Evolutionary conservation across 1,140 invertebrate species (phyloP), one percentile per base, ranked within the genome.

Genomic region (Apis laboriosa): DNA sequence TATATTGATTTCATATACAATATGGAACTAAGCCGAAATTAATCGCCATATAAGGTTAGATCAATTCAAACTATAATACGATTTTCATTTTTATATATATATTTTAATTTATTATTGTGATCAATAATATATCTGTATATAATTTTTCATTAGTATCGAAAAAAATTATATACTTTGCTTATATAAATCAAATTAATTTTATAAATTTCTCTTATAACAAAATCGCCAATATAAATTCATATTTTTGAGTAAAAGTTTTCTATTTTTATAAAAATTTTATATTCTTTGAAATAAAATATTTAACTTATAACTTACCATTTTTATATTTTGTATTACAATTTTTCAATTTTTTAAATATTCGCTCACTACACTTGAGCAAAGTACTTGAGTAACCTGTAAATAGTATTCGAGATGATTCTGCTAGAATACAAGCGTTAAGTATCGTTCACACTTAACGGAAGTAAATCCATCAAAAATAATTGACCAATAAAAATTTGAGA

Each of bases 11-110:
- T 15, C 55, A 67, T 43, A 74, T 28, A 60, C 53, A 56, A 24
- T 19, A 55, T 81, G 84, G 68, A 71, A 60, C 73, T 63, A 71
- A 64, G 17, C 49, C 15, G 66, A 90, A 90, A 76, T 88, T 74
- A 70, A 74, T 87, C 51, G 89, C 92, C 92, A 89, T 92, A 92
- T 92, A 92, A 92, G 92, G 91, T 92, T 92, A 92, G 80, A 80
- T 2, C 13, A 28, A 73, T 13, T 56, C 34, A 72, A 66, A 34
- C 17, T 51, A 64, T 67, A 60, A 76, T 28, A 51, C 3, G 21
- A 55, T n/a, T 8, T 55, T 67, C 53, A 17, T 60, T 70, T 74
- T 51, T 11, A 9, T 56, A 11, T 15, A 5, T 24, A 11, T 15
- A 5, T 24, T 49, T 49, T 51, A 24, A 24, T 64, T 34, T 28